Conservation (phyloP, 2,113 vertebrate species). For the Aegithalos caudatus region DNA sequence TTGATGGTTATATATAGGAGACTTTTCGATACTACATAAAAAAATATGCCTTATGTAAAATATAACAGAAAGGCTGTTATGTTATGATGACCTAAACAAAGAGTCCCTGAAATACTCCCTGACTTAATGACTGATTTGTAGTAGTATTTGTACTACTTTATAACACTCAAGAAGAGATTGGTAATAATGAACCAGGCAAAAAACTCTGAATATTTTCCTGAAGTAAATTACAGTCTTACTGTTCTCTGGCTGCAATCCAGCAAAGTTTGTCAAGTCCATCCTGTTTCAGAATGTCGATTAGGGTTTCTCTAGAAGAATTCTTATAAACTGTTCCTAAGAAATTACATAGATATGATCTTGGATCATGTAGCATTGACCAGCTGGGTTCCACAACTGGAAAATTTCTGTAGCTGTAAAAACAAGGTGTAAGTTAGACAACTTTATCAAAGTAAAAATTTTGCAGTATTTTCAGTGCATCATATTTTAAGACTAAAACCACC, state of each 20-base stretch:
- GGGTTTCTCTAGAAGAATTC: conserved; percentile 90
- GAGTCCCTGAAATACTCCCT: background rate
- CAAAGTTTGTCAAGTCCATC: conserved; percentile 82
- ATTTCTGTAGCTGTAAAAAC: conserved; percentile 85
- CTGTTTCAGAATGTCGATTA: conserved; percentile 84
- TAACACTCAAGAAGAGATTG: background rate
- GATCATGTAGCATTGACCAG: conserved; percentile 83
- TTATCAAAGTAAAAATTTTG: background rate
- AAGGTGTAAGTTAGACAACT: background rate
- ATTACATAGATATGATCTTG: conserved; percentile 88
- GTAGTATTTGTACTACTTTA: background rate
- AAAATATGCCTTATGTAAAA: background rate
- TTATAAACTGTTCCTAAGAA: conserved; percentile 94
- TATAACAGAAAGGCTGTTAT: background rate
- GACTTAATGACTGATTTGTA: background rate
- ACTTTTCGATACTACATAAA: background rate
- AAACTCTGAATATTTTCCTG: background rate
- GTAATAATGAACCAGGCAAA: background rate
- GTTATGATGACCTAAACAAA: background rate
- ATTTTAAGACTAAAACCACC: background rate
- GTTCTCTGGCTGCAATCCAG: conserved; percentile 86
- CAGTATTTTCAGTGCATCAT: background rate
- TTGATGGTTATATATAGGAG: background rate
- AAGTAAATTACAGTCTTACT: conserved; percentile 77
- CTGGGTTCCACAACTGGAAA: conserved; percentile 88